These are phyloP conservation scores for Tiliqua scincoides DNA, from an alignment of 2,113 vertebrate genomes.

Conservation along the genomic window DNA sequence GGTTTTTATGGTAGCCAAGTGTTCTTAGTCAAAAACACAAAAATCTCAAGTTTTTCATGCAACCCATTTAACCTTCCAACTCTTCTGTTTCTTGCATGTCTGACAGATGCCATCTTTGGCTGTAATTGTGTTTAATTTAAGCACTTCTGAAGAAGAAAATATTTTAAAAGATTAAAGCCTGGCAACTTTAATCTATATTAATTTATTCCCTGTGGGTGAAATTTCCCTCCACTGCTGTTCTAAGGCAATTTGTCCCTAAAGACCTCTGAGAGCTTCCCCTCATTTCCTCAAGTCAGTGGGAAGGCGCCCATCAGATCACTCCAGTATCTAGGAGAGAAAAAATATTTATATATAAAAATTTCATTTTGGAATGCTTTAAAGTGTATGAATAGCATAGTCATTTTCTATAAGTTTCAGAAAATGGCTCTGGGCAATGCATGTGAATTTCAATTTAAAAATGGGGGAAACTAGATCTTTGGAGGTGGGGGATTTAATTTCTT, in stretches of 20 bases:
- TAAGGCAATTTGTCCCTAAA: neutral
- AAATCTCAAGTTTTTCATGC: neutral
- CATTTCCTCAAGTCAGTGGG: neutral
- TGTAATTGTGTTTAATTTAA: slow-evolving; percentile 29
- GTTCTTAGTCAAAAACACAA: neutral
- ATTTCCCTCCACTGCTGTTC: fast-evolving
- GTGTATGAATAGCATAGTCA: neutral
- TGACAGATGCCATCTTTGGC: slow-evolving; percentile 25
- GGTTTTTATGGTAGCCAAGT: neutral
- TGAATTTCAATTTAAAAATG: no score
- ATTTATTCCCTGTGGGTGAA: fast-evolving
- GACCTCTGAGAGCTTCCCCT: neutral
- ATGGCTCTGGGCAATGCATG: neutral
- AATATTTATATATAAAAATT: neutral
- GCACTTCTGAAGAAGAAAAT: slow-evolving; percentile 34
- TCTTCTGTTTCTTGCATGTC: neutral
- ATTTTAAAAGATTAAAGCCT: slow-evolving; percentile 46
- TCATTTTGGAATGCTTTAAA: neutral
- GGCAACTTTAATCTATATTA: slow-evolving; percentile 28
- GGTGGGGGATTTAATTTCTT: neutral
- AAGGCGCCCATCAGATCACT: neutral
- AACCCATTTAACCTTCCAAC: slow-evolving; percentile 3
- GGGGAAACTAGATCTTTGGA: no score
- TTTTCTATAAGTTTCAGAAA: neutral
- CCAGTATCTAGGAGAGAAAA: neutral